Percentiles rank a stretch among this genome's conserved stretches.
phyloP scores from a whole-genome alignment of 2,888 invertebrate genomes.

The Drosophila infuscata region DNA sequence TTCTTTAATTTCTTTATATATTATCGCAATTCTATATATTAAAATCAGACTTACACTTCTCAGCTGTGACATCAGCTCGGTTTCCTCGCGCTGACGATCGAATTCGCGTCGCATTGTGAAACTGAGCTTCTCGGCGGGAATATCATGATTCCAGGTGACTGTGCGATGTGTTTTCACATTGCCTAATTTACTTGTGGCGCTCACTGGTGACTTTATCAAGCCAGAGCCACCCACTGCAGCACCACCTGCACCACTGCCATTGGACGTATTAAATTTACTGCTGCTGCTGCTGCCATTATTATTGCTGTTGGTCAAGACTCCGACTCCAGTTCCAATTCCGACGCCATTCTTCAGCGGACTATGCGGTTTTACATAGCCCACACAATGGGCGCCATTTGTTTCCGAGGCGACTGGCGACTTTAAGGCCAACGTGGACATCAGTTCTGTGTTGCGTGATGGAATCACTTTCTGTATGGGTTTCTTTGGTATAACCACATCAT shows the following conservation, averaged over 20 bases:
- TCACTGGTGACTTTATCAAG: conserved; percentile 76
- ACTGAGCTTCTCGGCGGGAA: conserved; percentile 91
- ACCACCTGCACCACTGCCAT: conserved; percentile 43
- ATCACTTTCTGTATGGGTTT: conserved; percentile 92
- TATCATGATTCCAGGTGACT: conserved; percentile 91
- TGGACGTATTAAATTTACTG: conserved; percentile 68
- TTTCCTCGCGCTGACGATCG: conserved; percentile 95
- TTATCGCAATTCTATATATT: neutral
- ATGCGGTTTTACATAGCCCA: conserved; percentile 85
- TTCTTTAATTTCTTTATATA: neutral
- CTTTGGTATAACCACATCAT: conserved; percentile 84
- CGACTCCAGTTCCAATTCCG: conserved; percentile 45
- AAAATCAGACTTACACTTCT: conserved; percentile 88
- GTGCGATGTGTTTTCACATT: conserved; percentile 80
- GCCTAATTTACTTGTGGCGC: conserved; percentile 79
- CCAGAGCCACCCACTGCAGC: conserved; percentile 8
- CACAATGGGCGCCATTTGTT: conserved; percentile 47
- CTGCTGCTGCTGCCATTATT: conserved; percentile 60
- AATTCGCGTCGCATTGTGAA: conserved; percentile 97
- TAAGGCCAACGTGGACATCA: conserved; percentile 62
- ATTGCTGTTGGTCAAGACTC: conserved; percentile 65
- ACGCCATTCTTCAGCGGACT: conserved; percentile 84
- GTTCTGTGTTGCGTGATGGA: conserved; percentile 89
- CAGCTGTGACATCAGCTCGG: conserved; percentile 93
- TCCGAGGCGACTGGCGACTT: conserved; percentile 37